phyloP scores from a whole-genome alignment of 2,797 vertebrate species.

The Dipus sagitta region DNA sequence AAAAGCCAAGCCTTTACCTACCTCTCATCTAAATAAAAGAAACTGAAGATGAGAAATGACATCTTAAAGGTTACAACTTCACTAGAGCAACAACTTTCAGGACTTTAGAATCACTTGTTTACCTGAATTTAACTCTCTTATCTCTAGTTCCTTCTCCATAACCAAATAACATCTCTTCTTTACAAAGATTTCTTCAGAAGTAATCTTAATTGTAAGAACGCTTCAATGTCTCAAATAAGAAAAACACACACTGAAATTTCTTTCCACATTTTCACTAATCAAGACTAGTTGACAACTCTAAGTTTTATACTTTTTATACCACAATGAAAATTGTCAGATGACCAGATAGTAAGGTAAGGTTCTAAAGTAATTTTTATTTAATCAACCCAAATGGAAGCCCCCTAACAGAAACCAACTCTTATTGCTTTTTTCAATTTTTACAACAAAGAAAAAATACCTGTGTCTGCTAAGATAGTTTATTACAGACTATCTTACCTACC shows the following conservation, averaged over 20 bases:
- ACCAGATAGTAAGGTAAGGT: slow-evolving; percentile 22
- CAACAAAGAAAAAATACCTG: not conserved
- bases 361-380: slow-evolving; percentile 47
- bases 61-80: slow-evolving; percentile 46
- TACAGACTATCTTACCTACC: not conserved
- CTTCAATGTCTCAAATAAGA: not conserved
- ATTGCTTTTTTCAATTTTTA: slow-evolving; percentile 33
- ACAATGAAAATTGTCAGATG: slow-evolving; percentile 43
- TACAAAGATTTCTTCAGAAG: slow-evolving; percentile 50
- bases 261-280: slow-evolving; percentile 65
- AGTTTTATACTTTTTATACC: slow-evolving; percentile 32
- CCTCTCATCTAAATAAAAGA: slow-evolving; percentile 60
- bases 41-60: slow-evolving; percentile 26
- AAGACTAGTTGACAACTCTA: slow-evolving; percentile 19
- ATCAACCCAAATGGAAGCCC: not conserved
- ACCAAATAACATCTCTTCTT: slow-evolving; percentile 55
- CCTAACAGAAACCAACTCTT: slow-evolving; percentile 38
- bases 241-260: not conserved
- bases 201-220: slow-evolving; percentile 39
- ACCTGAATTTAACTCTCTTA: slow-evolving; percentile 37
- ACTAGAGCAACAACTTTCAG: slow-evolving; percentile 42
- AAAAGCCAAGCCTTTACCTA: slow-evolving; percentile 33
- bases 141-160: not conserved
- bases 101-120: slow-evolving; percentile 56
- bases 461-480: not conserved